Base-by-base conservation (phyloP, 2,888 invertebrate genomes). In the Andrena fulva region DNA sequence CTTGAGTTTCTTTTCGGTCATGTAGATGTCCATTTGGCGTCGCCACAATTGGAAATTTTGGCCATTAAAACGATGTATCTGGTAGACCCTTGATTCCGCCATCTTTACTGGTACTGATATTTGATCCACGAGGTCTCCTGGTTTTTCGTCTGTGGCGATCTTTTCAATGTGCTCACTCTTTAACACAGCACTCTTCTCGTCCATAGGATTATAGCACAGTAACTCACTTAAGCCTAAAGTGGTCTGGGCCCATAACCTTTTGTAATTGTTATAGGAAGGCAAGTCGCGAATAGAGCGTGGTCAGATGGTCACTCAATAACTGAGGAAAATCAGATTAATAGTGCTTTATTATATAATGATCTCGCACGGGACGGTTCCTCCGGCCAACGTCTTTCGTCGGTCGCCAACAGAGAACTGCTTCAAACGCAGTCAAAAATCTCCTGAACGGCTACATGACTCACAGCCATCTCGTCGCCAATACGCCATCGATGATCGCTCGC, bases 11-110 rank as follows among this genome's bases (percentile, higher is more conserved):
- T 54, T 54, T n/a, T 33, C 50, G 6, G 7, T 33, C 50, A 68
- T 52, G 33, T 52, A 52, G 0, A 66, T 66, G 29, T 59, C 42
- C 59, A 70, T 70, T 8, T 70, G 69, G 10, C 12, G 16, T 4
- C 24, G n/a, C 59, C 69, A 59, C 12, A 54, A 2, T 7, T 70
- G 69, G 20, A 7, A 70, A 54, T 70, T 54, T 33, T 52, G 3
- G 10, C 54, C 56, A 20, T 68, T 54, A 5, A 68, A 68, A 5
- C 33, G 52, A 4, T 56, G 52, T 16, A 70, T 42, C 3, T 56
- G 59, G 27, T 59, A 54, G 33, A 31, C 7, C 12, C n/a, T 68
- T 8, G 20, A 33, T n/a, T 68, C 54, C 29, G 50, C 68, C 54
- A 33, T 54, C n/a, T 50, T 50, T n/a, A 50, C 5, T 50, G 12